Base-by-base conservation (phyloP, 2,113 vertebrate genomes). In the Cyphomyrus discorhynchus region DNA sequence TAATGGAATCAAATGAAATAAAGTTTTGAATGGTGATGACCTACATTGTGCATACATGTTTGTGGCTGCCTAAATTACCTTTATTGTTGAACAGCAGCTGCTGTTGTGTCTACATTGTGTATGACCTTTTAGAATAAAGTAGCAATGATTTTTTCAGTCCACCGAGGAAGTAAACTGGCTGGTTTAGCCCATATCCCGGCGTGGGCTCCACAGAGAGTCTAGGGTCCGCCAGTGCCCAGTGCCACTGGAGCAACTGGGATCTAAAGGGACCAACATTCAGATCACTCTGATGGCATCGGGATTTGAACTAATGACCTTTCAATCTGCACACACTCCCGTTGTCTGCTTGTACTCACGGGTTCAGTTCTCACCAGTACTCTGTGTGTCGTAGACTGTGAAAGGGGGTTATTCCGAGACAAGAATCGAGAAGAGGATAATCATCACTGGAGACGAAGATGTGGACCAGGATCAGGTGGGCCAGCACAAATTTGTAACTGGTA, bases 341-440 rank as follows among this genome's bases (percentile, higher is more conserved):
- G 50, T 62, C 7, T 88, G 39, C 31, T 39, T n/a, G 35, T 45
- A 11, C 85, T 53, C 35, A 3, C 1, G 27, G 46, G 53, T 49
- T 8, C 27, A n/a, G 11, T 31, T 10, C 47, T 52, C 85, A 31
- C 11, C 10, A 27, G 6, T 45, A 2, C 13, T 42, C 10, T 53
- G 80, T 88, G 84, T 94, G 89, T 50, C 88, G 5, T 95, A 99
- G 98, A 99, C 98, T 93, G 98, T 99, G 94, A 99, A 99, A 97
- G 98, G 98, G 88, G 98, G 98, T 19, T 99, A 98, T 95, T 98
- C 98, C 0, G 98, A 99, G 95, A 99, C 98, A 0, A 96, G 98
- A 91, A 99, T 99, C 27, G 98, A 99, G 95, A 99, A 99, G 91
- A 96, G 98, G 94, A 99, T 99, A 93, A 99, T 99, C 85, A 99